These are phyloP conservation scores for Muscina levida DNA, from an alignment of 2,888 invertebrate species.

Conservation along the genomic window DNA sequence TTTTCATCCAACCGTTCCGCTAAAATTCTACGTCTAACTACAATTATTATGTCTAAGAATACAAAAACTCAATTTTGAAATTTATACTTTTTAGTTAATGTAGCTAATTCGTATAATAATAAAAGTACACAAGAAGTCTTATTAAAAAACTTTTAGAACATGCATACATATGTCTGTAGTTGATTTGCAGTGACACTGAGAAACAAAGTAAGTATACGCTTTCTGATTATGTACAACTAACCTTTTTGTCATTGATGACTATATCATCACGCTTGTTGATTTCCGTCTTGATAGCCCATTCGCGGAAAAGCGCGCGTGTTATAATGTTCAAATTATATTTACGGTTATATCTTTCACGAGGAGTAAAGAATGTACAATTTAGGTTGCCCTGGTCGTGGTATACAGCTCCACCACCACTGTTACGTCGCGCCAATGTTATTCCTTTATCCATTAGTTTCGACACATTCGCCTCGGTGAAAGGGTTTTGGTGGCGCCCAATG, in stretches of 20 bases:
- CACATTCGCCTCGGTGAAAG: conserved; percentile 95
- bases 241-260: conserved; percentile 85
- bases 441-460: conserved; percentile 84
- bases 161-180: too few relatives aligned
- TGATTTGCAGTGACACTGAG: too few relatives aligned
- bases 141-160: too few relatives aligned
- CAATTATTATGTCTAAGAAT: too few relatives aligned
- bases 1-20: too few relatives aligned
- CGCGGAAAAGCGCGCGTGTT: conserved; percentile 88
- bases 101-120: too few relatives aligned
- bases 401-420: conserved; percentile 97
- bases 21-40: too few relatives aligned
- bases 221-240: conserved; percentile 61
- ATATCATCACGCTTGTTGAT: conserved; percentile 94
- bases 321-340: conserved; percentile 93
- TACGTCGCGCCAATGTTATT: conserved; percentile 90
- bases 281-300: conserved; percentile 88
- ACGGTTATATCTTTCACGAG: conserved; percentile 90
- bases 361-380: conserved; percentile 95
- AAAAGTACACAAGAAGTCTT: too few relatives aligned
- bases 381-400: conserved; percentile 97
- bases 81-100: too few relatives aligned
- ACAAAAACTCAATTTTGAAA: too few relatives aligned
- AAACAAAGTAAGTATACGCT: too few relatives aligned
- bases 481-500: conserved; percentile 97